phyloP scores from a whole-genome alignment of 1,140 invertebrate genomes.

The Pseudomyrmex flavicornis region DNA sequence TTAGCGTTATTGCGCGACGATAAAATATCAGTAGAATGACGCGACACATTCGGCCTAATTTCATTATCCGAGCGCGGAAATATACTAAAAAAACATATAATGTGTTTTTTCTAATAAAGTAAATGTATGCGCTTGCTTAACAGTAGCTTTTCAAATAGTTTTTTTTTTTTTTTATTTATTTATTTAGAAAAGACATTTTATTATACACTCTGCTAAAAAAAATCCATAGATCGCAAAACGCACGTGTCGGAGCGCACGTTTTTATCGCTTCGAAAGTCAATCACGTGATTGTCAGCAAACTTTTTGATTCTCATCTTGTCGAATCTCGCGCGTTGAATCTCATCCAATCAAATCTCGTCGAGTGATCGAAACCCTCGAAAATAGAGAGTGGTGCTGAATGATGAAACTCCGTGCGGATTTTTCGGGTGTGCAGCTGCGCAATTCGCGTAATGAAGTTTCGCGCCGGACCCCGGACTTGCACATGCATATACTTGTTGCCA shows the following conservation, averaged over 20 bases:
- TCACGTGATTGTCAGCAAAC: slow-evolving; percentile 9
- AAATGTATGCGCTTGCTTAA: no score
- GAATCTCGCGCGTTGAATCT: slow-evolving; percentile 24
- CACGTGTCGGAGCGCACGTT: background rate
- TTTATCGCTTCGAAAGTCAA: slow-evolving; percentile 6
- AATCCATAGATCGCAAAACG: no score
- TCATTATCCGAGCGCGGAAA: no score
- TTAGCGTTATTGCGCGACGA: no score
- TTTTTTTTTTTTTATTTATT: no score
- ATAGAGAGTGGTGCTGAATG: slow-evolving; percentile 18
- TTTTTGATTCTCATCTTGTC: slow-evolving; percentile 28
- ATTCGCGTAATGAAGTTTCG: slow-evolving; percentile 46
- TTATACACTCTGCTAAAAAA: no score
- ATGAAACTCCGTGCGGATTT: slow-evolving; percentile 13
- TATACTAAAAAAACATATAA: no score
- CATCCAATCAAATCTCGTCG: slow-evolving; percentile 39
- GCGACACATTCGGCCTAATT: no score
- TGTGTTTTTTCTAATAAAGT: no score
- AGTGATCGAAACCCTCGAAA: slow-evolving; percentile 19
- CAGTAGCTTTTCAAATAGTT: no score
- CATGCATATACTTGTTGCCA: slow-evolving; percentile 45
- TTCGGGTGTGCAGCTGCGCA: slow-evolving; percentile 33
- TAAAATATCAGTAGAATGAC: no score
- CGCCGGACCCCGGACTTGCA: slow-evolving; percentile 21
- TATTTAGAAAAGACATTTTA: no score